Evolutionary conservation across 2,797 vertebrate genomes (phyloP).

Genomic region (Amblyopsis hoosieri): DNA sequence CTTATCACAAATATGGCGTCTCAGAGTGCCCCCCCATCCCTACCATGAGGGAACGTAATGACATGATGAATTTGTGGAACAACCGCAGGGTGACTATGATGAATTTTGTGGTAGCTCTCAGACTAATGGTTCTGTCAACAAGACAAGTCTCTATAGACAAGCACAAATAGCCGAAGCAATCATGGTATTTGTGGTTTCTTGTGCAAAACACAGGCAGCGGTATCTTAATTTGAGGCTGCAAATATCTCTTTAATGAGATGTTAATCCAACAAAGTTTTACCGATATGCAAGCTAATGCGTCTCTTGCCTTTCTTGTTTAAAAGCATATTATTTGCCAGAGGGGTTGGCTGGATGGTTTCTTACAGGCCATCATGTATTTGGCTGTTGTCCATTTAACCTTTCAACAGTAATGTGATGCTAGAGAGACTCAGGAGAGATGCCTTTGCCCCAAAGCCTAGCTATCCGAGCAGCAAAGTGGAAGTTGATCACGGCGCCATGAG

Average conservation of each 20-base stretch:
- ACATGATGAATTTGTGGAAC: constrained; percentile 75
- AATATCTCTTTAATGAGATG: constrained; percentile 56
- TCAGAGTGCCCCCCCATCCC: background rate
- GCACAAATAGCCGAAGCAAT: constrained; percentile 64
- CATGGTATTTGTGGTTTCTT: constrained; percentile 68
- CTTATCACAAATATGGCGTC: constrained; percentile 41
- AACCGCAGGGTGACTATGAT: constrained; percentile 74
- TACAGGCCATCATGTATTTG: constrained; percentile 32
- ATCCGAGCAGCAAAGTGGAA: constrained; percentile 32
- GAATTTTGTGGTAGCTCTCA: constrained; percentile 71
- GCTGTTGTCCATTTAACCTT: constrained; percentile 53
- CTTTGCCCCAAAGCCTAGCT: constrained; percentile 36
- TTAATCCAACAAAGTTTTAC: constrained; percentile 60
- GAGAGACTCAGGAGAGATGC: constrained; percentile 46
- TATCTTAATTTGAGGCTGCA: constrained; percentile 34
- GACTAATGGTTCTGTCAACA: constrained; percentile 75
- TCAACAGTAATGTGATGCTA: constrained; percentile 39
- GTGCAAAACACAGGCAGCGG: constrained; percentile 60
- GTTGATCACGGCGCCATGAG: constrained; percentile 26
- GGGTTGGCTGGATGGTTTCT: constrained; percentile 30
- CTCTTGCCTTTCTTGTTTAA: constrained; percentile 1
- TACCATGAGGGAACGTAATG: constrained; percentile 61
- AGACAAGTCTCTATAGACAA: constrained; percentile 62
- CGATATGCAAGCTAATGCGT: background rate
- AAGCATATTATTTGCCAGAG: constrained; percentile 30